Percentiles rank a stretch among this genome's conserved stretches.
phyloP scores from a whole-genome alignment of 1,140 invertebrate species.

The Drosophila nigrodunni region DNA sequence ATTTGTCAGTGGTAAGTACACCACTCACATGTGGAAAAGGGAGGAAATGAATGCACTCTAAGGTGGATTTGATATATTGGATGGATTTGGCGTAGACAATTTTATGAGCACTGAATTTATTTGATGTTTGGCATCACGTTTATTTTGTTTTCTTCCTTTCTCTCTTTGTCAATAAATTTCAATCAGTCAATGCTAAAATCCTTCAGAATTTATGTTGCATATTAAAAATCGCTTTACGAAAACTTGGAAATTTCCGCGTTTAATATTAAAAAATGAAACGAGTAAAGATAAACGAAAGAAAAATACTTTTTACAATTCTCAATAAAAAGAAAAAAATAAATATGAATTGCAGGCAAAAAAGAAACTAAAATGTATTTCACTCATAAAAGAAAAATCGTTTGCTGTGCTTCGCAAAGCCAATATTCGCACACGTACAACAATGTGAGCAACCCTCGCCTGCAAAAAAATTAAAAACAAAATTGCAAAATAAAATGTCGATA shows the following conservation, averaged over 20 bases:
- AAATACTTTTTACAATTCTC: constrained; percentile 45
- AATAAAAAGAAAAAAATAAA: constrained; percentile 37
- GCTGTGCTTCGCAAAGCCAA: constrained; percentile 29
- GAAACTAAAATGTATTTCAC: constrained; percentile 63
- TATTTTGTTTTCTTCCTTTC: constrained; percentile 29
- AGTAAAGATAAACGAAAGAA: constrained; percentile 50
- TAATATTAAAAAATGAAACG: constrained; percentile 69
- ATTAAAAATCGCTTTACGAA: constrained; percentile 69
- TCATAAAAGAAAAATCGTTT: constrained; percentile 39
- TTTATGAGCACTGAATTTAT: constrained; percentile 79
- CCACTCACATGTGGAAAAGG: constrained; percentile 8
- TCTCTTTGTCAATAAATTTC: constrained; percentile 64
- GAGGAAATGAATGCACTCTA: constrained; percentile 9
- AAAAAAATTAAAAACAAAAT: constrained; percentile 49
- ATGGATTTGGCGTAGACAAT: constrained; percentile 78
- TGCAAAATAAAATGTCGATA: constrained; percentile 69
- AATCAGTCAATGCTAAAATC: constrained; percentile 61
- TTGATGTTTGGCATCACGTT: constrained; percentile 66
- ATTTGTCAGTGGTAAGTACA: constrained; percentile 36
- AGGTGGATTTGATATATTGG: constrained; percentile 73
- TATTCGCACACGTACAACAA: constrained; percentile 28
- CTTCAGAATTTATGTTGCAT: constrained; percentile 68
- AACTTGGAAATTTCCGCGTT: constrained; percentile 36
- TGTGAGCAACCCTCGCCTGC: constrained; percentile 35
- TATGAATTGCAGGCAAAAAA: constrained; percentile 18